Base-by-base conservation (phyloP, 1,140 invertebrate species). In the Thrips palmi region DNA sequence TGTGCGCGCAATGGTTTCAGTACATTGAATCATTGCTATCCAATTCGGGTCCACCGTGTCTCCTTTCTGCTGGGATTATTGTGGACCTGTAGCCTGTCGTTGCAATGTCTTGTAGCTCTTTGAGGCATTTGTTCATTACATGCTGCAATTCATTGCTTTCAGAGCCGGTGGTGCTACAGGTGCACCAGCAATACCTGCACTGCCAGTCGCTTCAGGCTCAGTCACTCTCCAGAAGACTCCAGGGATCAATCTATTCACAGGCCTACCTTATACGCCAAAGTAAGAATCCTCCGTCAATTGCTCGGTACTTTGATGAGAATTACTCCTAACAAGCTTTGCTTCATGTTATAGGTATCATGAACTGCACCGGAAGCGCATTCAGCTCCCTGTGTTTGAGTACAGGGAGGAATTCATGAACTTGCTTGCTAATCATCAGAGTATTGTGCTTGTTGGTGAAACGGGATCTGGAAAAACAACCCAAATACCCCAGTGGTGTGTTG, bases 381-480 rank as follows among this genome's bases (percentile, higher is more conserved):
- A 76, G 4, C 60, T 99, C 14, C 96, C 96, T 1, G 94, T 99
- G 0, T 98, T 94, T 70, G 94, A 98, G 52, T 97, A 99, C 57
- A 75, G 85, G 48, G 71, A 82, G 3, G 91, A 97, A 53, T 98
- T 99, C 56, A 85, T 94, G 75, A 74, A 91, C 46, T 62, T 91
- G 11, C 58, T 99, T 2, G 73, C 74, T 20, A 78, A 86, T 12
- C 77, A 94, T 58, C 87, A 94, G 51, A 84, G 77, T 48, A 83
- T 96, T 29, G 88, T 96, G 5, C 60, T 97, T 1, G 91, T 96
- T 7, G 92, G 92, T 51, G 92, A 97, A 63, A 97, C 88, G 24
- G 86, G 91, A 7, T 93, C 86, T 40, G 92, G 92, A 1, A 98
- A 98, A 66, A 99, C 94, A 2, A 99, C 94, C 20, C 93, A 86